These are phyloP conservation scores for Harmothoe impar DNA, from an alignment of 2,888 invertebrate genomes.

Conservation along the genomic window DNA sequence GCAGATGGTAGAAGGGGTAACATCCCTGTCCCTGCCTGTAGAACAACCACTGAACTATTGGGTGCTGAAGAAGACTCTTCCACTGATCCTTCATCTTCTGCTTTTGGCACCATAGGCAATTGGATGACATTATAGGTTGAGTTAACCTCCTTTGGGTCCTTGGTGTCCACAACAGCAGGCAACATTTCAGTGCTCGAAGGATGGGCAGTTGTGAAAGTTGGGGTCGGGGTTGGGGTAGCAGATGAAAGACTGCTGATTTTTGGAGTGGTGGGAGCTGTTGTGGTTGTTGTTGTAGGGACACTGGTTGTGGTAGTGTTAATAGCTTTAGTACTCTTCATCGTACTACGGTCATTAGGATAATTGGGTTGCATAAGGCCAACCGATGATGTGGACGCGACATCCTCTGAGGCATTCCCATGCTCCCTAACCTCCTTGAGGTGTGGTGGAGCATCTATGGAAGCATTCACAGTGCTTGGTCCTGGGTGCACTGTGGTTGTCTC, in stretches of 20 bases:
- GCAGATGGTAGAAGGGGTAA: background rate
- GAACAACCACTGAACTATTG: slow-evolving; percentile 22
- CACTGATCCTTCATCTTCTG: background rate
- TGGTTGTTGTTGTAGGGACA: background rate
- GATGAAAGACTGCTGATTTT: background rate
- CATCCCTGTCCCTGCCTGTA: background rate
- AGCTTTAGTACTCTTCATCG: background rate
- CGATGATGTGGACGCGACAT: too few relatives aligned
- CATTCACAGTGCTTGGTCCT: too few relatives aligned
- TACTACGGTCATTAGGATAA: background rate
- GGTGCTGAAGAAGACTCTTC: background rate
- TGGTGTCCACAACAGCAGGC: too few relatives aligned
- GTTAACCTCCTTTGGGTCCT: background rate
- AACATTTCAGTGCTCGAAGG: background rate
- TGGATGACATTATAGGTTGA: slow-evolving; percentile 27
- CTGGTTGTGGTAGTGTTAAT: background rate
- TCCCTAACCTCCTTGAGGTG: too few relatives aligned
- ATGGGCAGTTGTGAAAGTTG: background rate
- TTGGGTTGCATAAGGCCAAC: too few relatives aligned
- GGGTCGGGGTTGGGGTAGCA: background rate
- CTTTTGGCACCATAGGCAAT: background rate
- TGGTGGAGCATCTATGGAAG: too few relatives aligned
- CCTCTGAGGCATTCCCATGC: too few relatives aligned
- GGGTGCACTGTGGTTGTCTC: too few relatives aligned
- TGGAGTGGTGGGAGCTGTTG: background rate